Evolutionary conservation across 2,888 invertebrate genomes (phyloP), one percentile per base, ranked within the genome.

Genomic region (Coremacera marginata): DNA sequence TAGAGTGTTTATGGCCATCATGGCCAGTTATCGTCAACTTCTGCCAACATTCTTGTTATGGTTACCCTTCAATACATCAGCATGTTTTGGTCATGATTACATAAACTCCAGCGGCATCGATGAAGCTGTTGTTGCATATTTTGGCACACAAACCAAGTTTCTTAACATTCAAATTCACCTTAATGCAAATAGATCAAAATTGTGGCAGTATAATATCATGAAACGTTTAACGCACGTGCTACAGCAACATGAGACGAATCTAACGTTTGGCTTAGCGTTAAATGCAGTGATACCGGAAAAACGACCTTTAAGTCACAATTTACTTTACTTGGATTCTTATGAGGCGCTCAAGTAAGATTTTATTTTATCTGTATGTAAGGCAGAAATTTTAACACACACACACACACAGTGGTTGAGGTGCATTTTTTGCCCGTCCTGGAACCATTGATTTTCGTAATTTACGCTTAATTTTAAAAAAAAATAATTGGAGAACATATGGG

Each of bases 271-370:
- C 11, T 63, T 78, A 37, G 63, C 60, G 4, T 52, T 78, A 14
- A 70, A 76, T 0, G 63, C 63, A 70, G 70, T 44, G 49, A 22
- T n/a, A 25, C 34, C 4, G 22, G 62, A 52, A 31, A 9, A 19
- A 67, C 67, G 49, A 63, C 65, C 71, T 8, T 57, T 60, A 49
- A 37, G 27, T 7, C 62, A 74, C 27, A 76, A 76, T 70, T 52
- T 78, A 25, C 73, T 76, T 73, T 78, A 73, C 65, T 76, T 78
- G 73, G 78, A 78, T 51, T 76, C 76, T 8, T 73, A 70, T 34
- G 65, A 52, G 14, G 78, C 78, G 9, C 22, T 78, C 14, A 63
- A 52, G 78, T 78, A 70, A 73, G 72, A 37, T 7, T 37, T 5
- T 37, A 37, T 7, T 37, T 37, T 3, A 7, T 37, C 37, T 37